Evolutionary conservation across 1,140 invertebrate genomes (phyloP), one percentile per base, ranked within the genome.

Genomic region (Hirudo medicinalis): DNA sequence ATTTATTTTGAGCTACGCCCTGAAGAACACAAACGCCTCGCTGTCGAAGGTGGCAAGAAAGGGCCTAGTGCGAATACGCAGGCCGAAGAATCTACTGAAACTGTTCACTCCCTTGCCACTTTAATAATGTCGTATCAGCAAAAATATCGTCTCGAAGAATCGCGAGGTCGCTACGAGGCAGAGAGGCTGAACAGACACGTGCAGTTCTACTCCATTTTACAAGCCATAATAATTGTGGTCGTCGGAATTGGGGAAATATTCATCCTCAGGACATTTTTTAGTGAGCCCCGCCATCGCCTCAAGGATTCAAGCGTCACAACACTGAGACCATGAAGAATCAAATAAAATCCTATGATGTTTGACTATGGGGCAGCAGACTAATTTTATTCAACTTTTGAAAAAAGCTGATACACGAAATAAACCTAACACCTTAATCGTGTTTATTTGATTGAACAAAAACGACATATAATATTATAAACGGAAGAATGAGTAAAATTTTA

Each of bases 1-100:
- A 90, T 99, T n/a, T 98, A 96, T 81, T 91, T 98, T 88, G 94
- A 96, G 81, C 89, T 97, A 76, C 91, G 92, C 87, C 89, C 94
- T 40, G 91, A 92, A 4, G 90, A 94, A 40, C 90, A 96, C 81
- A 81, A 86, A 55, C 87, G 89, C 0, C 83, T 97, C 27, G 77
- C 78, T 27, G 91, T 90, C 13, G 77, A 78, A 72, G 77, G 76
- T 9, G 78, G 78, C 1, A 69, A 72, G 11, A 74, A 75, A 54
- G 9, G 29, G 29, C 78, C 78, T 0, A 75, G 71, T 40, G 78
- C 75, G 15, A 75, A 77, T 55, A 78, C 77, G 3, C 75, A 78
- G 5, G 87, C 95, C 87, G 94, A 97, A 81, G 87, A 90, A 15
- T 91, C 91, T 11, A 87, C 90, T n/a, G 88, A 91, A 79, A 88